Percentiles rank a stretch among this genome's conserved stretches.
These are phyloP conservation scores for Macrocentrus cingulum DNA, from an alignment of 1,140 invertebrate genomes.

Conservation along the genomic window DNA sequence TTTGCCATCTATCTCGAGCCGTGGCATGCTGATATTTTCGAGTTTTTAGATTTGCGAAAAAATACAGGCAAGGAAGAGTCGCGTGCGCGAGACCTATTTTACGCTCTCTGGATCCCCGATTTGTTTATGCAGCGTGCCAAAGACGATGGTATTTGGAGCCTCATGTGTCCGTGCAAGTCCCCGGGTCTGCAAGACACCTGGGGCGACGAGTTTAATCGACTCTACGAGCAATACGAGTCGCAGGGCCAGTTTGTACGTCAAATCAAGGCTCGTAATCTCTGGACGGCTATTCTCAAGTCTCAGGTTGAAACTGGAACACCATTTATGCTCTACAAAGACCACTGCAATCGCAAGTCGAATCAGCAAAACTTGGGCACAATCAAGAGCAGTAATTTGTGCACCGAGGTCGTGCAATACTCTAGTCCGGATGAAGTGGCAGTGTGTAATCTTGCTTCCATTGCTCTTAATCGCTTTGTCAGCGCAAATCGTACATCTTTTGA, in stretches of 20 bases:
- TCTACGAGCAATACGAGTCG: slow-evolving; percentile 89
- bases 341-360: slow-evolving; percentile 96
- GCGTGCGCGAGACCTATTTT: slow-evolving; percentile 95
- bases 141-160: slow-evolving; percentile 82
- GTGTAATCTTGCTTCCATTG: slow-evolving; percentile 97
- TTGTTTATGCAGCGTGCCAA: slow-evolving; percentile 97
- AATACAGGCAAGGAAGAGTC: slow-evolving; percentile 85
- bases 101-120: slow-evolving; percentile 98
- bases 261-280: slow-evolving; percentile 86
- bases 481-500: slow-evolving; percentile 84
- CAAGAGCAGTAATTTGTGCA: slow-evolving; percentile 97
- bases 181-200: slow-evolving; percentile 89
- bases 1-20: slow-evolving; percentile 98
- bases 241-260: slow-evolving; percentile 76
- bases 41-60: slow-evolving; percentile 92
- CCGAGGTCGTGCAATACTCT: slow-evolving; percentile 95
- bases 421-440: slow-evolving; percentile 94
- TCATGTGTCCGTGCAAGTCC: slow-evolving; percentile 96
- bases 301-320: slow-evolving; percentile 99
- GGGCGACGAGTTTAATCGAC: slow-evolving; percentile 91
- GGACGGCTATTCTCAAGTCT: slow-evolving; percentile 92
- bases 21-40: slow-evolving; percentile 98
- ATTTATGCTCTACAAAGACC: slow-evolving; percentile 98
- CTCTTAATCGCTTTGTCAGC: slow-evolving; percentile 95
- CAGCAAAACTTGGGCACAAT: slow-evolving; percentile 99